phyloP scores from a whole-genome alignment of 2,797 vertebrate genomes.

The Betta splendens region DNA sequence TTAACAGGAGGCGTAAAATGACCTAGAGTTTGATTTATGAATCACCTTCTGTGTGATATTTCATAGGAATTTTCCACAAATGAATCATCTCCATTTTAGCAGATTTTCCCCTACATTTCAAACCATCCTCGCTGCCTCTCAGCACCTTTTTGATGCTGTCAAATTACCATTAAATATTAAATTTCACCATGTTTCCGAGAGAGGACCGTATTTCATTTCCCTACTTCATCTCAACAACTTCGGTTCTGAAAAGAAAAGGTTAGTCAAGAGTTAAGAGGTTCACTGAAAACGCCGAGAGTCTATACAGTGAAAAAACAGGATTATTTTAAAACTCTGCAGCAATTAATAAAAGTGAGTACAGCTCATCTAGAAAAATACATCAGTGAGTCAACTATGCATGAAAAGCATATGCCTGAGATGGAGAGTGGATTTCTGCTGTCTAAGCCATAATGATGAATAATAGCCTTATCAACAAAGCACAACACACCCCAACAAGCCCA shows the following conservation, averaged over 20 bases:
- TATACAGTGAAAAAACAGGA: conserved; percentile 50
- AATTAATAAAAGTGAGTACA: conserved; percentile 49
- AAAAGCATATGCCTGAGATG: conserved; percentile 53
- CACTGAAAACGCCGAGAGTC: conserved; percentile 48
- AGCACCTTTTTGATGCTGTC: conserved; percentile 33
- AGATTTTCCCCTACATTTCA: conserved; percentile 32
- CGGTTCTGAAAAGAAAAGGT: conserved; percentile 28
- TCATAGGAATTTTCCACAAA: conserved; percentile 21
- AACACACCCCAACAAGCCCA: conserved; percentile 65
- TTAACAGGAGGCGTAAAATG: not conserved
- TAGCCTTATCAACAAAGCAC: conserved; percentile 71
- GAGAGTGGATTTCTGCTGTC: conserved; percentile 65
- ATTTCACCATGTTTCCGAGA: conserved; percentile 41
- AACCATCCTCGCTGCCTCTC: conserved; percentile 27
- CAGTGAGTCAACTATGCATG: conserved; percentile 36
- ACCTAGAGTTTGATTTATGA: conserved; percentile 11
- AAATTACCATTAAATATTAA: conserved; percentile 49
- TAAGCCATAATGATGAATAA: conserved; percentile 69
- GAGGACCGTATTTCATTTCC: conserved; percentile 35
- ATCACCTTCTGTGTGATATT: conserved; percentile 32
- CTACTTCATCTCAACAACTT: conserved; percentile 22
- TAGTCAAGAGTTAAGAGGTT: conserved; percentile 25
- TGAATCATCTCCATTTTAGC: conserved; percentile 29
- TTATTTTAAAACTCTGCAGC: conserved; percentile 45
- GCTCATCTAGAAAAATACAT: conserved; percentile 39